These are phyloP conservation scores for Pantala flavescens DNA, from an alignment of 1,140 invertebrate genomes.

Conservation along the genomic window DNA sequence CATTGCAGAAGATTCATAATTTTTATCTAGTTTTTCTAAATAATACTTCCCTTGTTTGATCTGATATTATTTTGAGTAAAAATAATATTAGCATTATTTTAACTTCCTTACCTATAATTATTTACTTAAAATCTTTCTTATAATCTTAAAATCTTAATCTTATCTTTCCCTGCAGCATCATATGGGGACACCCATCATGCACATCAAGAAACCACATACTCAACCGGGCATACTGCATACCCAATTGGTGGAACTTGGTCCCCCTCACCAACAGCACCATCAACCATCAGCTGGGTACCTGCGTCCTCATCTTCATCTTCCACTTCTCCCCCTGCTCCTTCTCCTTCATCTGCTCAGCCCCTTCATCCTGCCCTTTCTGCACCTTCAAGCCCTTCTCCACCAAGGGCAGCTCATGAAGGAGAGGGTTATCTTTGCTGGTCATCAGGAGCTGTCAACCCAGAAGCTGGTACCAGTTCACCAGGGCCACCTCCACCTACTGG, in stretches of 20 bases:
- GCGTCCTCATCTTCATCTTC: neutral
- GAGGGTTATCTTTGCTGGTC: neutral
- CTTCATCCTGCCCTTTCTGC: neutral
- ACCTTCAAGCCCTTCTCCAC: neutral
- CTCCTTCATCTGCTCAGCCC: neutral
- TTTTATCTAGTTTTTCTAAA: no score
- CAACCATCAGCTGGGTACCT: neutral
- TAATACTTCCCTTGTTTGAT: no score
- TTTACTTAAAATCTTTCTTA: no score
- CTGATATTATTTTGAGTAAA: no score
- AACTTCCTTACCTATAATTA: no score
- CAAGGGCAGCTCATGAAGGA: neutral
- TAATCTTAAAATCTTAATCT: no score
- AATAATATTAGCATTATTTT: no score
- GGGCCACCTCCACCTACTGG: neutral
- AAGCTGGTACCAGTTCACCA: neutral
- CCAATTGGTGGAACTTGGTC: neutral
- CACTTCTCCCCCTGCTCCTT: neutral
- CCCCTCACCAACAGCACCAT: neutral
- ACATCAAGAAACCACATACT: neutral
- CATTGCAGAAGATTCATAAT: no score
- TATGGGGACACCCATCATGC: neutral
- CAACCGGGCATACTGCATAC: neutral
- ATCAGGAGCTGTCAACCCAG: neutral
- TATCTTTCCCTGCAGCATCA: neutral